Percentiles rank a stretch among this genome's conserved stretches.
Conservation (phyloP, 2,888 invertebrate genomes). For the Salpingus planirostris region DNA sequence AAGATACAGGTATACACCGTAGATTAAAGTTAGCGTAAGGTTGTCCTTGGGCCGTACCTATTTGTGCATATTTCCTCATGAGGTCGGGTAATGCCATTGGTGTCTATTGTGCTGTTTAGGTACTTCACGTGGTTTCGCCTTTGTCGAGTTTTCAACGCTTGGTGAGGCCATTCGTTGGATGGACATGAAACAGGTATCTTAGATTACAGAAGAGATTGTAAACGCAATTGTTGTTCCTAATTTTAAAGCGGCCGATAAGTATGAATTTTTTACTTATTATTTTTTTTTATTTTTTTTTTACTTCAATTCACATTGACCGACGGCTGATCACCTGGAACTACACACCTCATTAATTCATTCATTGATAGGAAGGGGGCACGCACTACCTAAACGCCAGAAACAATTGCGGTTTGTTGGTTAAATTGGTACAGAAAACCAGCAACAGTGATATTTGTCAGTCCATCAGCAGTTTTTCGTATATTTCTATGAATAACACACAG, state of each 20-base stretch:
- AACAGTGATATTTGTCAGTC: too few relatives aligned
- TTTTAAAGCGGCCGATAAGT: slow-evolving; percentile 20
- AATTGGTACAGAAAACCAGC: too few relatives aligned
- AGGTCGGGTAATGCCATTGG: slow-evolving; percentile 41
- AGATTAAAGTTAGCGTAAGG: slow-evolving; percentile 20
- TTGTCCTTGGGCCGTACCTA: slow-evolving; percentile 43
- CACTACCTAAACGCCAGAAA: too few relatives aligned
- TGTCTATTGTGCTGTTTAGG: slow-evolving; percentile 64
- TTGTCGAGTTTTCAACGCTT: slow-evolving; percentile 87
- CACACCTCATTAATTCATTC: too few relatives aligned
- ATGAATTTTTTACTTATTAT: slow-evolving; percentile 19
- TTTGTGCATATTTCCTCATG: slow-evolving; percentile 48
- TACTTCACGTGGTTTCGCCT: slow-evolving; percentile 81
- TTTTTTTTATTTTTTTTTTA: slow-evolving; percentile 14
- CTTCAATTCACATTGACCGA: too few relatives aligned
- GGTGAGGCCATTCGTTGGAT: slow-evolving; percentile 86
- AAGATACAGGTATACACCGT: slow-evolving; percentile 65
- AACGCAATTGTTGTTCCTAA: slow-evolving; percentile 15
- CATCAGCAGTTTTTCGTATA: too few relatives aligned
- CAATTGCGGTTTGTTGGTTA: too few relatives aligned
- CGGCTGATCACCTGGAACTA: too few relatives aligned
- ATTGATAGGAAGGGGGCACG: too few relatives aligned
- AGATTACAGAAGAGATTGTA: slow-evolving; percentile 30
- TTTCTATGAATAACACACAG: too few relatives aligned
- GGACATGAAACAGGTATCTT: slow-evolving; percentile 78